Percentiles rank a stretch among this genome's conserved stretches.
These are phyloP conservation scores for Myotis davidii DNA, from an alignment of 2,113 vertebrate species.

Conservation along the genomic window DNA sequence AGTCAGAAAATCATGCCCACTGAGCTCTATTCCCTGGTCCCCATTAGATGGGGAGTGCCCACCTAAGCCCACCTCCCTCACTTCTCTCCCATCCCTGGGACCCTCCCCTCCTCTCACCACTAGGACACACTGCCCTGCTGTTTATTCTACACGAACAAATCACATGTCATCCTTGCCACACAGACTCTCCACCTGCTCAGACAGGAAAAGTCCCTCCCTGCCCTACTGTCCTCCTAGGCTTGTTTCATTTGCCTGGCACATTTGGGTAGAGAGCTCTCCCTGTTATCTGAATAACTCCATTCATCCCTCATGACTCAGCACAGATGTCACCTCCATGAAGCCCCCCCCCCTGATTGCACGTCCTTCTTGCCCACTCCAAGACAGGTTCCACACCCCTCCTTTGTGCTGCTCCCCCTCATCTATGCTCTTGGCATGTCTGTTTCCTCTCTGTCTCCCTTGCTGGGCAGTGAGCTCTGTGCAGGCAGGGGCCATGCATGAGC, in stretches of 20 bases:
- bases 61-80: neutral
- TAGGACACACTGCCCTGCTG: neutral
- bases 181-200: neutral
- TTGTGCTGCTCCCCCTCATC: neutral
- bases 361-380: neutral
- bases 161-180: neutral
- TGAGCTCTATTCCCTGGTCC: neutral
- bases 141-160: neutral
- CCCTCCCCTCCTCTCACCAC: neutral
- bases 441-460: neutral
- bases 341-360: neutral
- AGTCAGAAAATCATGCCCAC: neutral
- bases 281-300: neutral
- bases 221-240: neutral
- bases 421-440: neutral
- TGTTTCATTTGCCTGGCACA: neutral
- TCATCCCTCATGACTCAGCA: neutral
- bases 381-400: neutral
- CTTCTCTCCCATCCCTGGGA: neutral
- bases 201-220: neutral
- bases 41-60: too few species aligned
- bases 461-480: neutral
- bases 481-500: neutral
- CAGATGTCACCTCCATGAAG: neutral
- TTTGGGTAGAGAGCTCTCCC: neutral